Conservation (phyloP, 2,797 vertebrate genomes). For the Mergus octosetaceus region DNA sequence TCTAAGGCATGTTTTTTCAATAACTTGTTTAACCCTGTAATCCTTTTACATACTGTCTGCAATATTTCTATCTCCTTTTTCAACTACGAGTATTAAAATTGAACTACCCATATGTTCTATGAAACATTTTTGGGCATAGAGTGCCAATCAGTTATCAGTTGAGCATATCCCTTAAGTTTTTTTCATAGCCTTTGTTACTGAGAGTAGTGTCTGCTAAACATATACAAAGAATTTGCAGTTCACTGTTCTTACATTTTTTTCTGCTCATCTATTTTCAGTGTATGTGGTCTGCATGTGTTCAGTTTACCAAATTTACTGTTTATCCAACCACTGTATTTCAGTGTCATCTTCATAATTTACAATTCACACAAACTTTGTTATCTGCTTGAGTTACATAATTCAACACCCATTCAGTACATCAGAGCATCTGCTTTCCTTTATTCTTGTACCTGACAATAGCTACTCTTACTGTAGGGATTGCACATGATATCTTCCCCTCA, state of each 20-base stretch:
- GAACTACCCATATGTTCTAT: neutral
- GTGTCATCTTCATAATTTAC: neutral
- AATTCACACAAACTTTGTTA: neutral
- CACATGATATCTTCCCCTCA: neutral
- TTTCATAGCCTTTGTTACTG: neutral
- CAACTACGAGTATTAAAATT: neutral
- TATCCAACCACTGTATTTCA: neutral
- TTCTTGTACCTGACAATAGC: neutral
- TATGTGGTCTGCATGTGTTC: neutral
- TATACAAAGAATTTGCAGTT: neutral
- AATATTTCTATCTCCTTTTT: neutral
- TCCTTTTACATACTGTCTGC: neutral
- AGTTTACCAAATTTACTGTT: neutral
- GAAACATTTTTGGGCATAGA: neutral
- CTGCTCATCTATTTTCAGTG: neutral
- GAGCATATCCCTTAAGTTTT: neutral
- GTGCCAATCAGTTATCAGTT: neutral
- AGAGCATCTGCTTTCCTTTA: neutral
- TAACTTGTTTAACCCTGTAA: neutral
- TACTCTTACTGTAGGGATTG: neutral
- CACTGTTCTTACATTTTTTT: neutral
- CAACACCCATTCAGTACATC: neutral
- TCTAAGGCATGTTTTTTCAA: neutral
- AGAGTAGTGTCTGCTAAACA: neutral
- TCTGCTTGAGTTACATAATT: neutral